A percentile compares a stretch with the other conserved stretches of the same genome.
Conservation (phyloP, 2,113 vertebrate species). For the Chloebia gouldiae region DNA sequence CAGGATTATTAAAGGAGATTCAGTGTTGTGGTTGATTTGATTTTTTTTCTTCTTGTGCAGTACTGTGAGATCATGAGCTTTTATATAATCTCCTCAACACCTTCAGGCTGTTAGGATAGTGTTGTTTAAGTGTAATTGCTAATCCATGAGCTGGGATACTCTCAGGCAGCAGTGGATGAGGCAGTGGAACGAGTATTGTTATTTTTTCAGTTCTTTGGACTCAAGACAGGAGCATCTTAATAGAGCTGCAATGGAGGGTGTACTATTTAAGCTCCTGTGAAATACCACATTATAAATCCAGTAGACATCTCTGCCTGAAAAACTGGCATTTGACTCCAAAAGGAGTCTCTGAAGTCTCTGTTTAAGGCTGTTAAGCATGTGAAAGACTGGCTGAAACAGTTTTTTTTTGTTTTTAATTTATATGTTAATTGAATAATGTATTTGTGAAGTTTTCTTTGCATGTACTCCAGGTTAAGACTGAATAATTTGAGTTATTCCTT, state of each 20-base stretch:
- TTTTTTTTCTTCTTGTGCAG: neutral
- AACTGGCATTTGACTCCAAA: neutral
- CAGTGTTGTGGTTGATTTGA: neutral
- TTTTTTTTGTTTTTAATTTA: neutral
- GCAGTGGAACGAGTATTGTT: accelerated
- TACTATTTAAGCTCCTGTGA: neutral
- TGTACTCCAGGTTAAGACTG: neutral
- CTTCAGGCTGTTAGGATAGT: neutral
- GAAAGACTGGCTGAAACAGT: neutral
- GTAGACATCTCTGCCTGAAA: neutral
- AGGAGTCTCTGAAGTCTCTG: neutral
- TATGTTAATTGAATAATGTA: neutral
- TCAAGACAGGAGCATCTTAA: neutral
- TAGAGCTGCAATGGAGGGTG: neutral
- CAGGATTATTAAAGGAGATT: neutral
- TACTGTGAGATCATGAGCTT: neutral
- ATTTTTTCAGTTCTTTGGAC: neutral
- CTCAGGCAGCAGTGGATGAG: neutral
- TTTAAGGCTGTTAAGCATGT: neutral
- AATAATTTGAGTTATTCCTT: neutral
- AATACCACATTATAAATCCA: neutral
- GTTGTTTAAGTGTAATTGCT: neutral
- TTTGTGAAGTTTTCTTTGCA: neutral
- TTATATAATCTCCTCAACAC: neutral
- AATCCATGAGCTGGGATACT: neutral